Percentiles rank a stretch among this genome's conserved stretches.
Evolutionary conservation across 1,140 invertebrate species (phyloP).

Genomic region (Physella acuta): DNA sequence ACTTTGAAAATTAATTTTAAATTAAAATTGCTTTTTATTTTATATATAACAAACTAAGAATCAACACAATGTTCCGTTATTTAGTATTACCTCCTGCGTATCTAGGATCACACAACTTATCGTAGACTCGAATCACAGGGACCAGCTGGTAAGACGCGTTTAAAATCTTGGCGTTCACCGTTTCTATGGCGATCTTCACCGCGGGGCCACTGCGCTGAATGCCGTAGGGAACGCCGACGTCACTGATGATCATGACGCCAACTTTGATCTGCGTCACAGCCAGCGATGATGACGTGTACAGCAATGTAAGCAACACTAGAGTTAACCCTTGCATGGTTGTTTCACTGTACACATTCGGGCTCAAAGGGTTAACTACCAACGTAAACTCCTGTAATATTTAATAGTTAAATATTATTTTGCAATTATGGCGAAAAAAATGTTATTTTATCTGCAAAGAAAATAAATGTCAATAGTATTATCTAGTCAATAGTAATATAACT

Average conservation of each 20-base stretch:
- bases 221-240: conserved; percentile 34
- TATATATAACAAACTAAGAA: too few relatives aligned
- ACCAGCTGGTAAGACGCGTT: conserved; percentile 34
- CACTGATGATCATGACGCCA: conserved; percentile 33
- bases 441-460: too few relatives aligned
- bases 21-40: too few relatives aligned
- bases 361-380: not conserved
- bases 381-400: too few relatives aligned
- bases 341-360: not conserved
- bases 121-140: conserved; percentile 29
- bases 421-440: too few relatives aligned
- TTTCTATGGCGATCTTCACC: conserved; percentile 41
- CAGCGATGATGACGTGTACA: too few relatives aligned
- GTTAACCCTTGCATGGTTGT: not conserved
- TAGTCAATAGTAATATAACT: too few relatives aligned
- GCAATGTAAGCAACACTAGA: not conserved
- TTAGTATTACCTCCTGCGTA: conserved; percentile 40
- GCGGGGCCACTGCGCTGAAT: conserved; percentile 37
- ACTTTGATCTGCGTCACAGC: conserved; percentile 30
- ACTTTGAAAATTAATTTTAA: too few relatives aligned
- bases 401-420: too few relatives aligned
- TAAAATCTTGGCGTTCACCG: conserved; percentile 39
- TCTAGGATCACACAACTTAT: conserved; percentile 32
- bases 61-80: too few relatives aligned
- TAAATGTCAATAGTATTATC: too few relatives aligned